Conservation (phyloP, 2,797 vertebrate species). For the Coccyzus lansbergi region DNA sequence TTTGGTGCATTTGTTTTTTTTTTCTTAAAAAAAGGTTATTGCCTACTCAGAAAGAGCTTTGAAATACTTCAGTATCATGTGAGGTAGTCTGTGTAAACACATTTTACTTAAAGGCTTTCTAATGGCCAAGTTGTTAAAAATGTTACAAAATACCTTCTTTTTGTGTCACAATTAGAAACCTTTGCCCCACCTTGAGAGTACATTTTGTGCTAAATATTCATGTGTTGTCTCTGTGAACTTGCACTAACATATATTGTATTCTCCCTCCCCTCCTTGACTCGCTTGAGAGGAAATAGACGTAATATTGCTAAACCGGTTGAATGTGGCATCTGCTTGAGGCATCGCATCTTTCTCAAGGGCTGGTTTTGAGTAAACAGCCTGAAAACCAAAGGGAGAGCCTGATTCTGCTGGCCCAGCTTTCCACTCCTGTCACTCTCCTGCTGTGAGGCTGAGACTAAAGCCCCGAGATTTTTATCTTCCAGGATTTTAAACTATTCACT, state of each 20-base stretch:
- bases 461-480: background rate
- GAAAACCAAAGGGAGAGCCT: conserved; percentile 52
- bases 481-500: background rate
- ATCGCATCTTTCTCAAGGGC: conserved; percentile 55
- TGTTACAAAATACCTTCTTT: conserved; percentile 74
- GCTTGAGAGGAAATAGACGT: conserved; percentile 34
- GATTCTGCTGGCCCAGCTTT: conserved; percentile 54
- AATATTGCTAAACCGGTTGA: conserved; percentile 58
- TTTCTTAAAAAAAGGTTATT: background rate
- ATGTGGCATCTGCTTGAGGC: conserved; percentile 47
- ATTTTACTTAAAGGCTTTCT: conserved; percentile 73
- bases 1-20: too few species aligned
- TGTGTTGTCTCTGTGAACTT: conserved; percentile 41
- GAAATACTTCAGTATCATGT: conserved; percentile 49
- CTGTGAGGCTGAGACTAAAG: background rate
- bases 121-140: conserved; percentile 72
- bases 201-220: conserved; percentile 71
- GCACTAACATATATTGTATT: background rate
- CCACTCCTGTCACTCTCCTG: conserved; percentile 15
- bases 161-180: conserved; percentile 69
- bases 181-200: conserved; percentile 77
- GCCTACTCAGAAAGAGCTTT: conserved; percentile 63
- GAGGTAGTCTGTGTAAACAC: conserved; percentile 59
- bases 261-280: background rate
- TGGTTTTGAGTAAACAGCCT: conserved; percentile 52